Conservation (phyloP, 1,140 invertebrate genomes). For the Trachymyrmex cornetzi region DNA sequence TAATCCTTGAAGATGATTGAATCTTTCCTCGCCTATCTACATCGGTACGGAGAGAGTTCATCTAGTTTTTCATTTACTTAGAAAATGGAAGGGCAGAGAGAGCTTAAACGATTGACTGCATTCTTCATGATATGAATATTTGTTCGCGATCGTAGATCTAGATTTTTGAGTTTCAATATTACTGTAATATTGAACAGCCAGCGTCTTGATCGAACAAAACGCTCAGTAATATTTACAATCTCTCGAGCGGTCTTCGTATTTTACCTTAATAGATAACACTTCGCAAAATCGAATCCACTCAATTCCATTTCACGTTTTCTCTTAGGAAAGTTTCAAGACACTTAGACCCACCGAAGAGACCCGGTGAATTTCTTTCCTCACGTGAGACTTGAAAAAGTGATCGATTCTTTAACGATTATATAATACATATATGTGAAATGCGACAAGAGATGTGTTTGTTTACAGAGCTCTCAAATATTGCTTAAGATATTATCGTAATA, state of each 20-base stretch:
- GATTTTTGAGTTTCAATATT: constrained; percentile 29
- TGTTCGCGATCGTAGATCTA: constrained; percentile 20
- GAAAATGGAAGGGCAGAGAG: not conserved
- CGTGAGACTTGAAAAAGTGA: constrained; percentile 53
- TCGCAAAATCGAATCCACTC: constrained; percentile 71
- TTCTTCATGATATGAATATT: constrained; percentile 49
- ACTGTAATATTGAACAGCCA: constrained; percentile 40
- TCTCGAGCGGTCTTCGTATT: constrained; percentile 44
- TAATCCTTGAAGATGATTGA: not conserved
- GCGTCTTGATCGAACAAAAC: constrained; percentile 47
- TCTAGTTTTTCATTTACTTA: constrained; percentile 33
- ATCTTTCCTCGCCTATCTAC: not conserved
- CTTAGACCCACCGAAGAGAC: constrained; percentile 41
- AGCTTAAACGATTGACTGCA: not conserved
- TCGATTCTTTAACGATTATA: constrained; percentile 25
- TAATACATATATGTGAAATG: not conserved
- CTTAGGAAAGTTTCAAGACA: constrained; percentile 64
- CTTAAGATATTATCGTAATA: constrained; percentile 7
- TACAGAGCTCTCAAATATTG: constrained; percentile 1
- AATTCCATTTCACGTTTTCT: constrained; percentile 62
- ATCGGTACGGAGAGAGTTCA: not conserved
- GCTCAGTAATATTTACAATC: constrained; percentile 66
- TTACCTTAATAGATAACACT: constrained; percentile 71
- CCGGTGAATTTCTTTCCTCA: constrained; percentile 49
- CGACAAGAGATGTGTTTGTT: constrained; percentile 1